A percentile compares a stretch with the other conserved stretches of the same genome.
These are phyloP conservation scores for Temnothorax nylanderi DNA, from an alignment of 1,140 invertebrate species.

Conservation along the genomic window DNA sequence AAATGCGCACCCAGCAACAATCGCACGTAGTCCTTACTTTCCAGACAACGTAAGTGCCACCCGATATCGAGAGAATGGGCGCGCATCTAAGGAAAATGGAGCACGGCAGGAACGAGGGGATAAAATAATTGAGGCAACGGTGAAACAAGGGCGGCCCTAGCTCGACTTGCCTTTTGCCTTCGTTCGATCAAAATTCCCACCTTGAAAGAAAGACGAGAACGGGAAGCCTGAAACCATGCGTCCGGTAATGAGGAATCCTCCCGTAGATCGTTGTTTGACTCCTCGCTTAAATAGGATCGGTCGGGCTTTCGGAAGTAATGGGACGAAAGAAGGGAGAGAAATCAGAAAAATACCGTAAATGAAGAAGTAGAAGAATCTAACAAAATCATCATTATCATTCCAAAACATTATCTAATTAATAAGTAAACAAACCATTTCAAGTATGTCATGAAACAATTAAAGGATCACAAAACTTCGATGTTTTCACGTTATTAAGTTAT, in stretches of 20 bases:
- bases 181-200: constrained; percentile 79
- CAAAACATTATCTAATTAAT: not conserved
- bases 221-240: constrained; percentile 76
- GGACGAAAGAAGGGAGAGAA: constrained; percentile 42
- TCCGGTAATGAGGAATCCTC: constrained; percentile 80
- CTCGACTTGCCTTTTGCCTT: constrained; percentile 71
- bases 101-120: constrained; percentile 67
- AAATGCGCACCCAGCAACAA: constrained; percentile 25
- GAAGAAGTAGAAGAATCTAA: not conserved
- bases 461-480: not conserved
- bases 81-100: constrained; percentile 48
- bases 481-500: not conserved
- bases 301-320: constrained; percentile 38
- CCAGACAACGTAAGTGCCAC: constrained; percentile 57
- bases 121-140: constrained; percentile 77
- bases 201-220: constrained; percentile 77
- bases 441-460: not conserved
- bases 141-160: constrained; percentile 73
- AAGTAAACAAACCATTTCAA: constrained; percentile 6
- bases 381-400: not conserved
- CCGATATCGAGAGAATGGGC: constrained; percentile 61
- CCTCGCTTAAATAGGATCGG: constrained; percentile 66
- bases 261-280: constrained; percentile 70
- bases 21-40: constrained; percentile 40
- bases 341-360: not conserved